Evolutionary conservation across 2,797 vertebrate genomes (phyloP).

Genomic region (Columba guinea): DNA sequence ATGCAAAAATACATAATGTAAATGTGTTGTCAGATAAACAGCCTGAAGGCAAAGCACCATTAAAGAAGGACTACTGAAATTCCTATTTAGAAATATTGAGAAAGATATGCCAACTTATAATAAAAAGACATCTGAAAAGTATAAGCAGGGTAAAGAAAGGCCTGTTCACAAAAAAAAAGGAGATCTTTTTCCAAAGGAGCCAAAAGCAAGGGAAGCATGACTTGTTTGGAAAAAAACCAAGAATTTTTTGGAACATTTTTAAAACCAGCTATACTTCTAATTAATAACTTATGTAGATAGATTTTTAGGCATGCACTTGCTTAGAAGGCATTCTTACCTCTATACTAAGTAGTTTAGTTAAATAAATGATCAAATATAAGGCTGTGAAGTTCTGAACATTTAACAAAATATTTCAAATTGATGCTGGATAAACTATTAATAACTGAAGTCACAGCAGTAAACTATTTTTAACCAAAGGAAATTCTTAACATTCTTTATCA

Average conservation of each 20-base stretch:
- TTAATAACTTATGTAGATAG: background rate
- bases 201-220: background rate
- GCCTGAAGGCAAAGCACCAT: background rate
- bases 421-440: background rate
- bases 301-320: background rate
- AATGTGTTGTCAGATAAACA: background rate
- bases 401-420: slow-evolving; percentile 2
- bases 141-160: background rate
- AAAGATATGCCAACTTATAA: background rate
- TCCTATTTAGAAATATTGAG: background rate
- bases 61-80: background rate
- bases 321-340: slow-evolving; percentile 12
- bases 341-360: background rate
- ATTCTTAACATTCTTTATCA: background rate
- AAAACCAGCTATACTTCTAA: background rate
- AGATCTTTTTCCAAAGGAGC: background rate
- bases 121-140: background rate
- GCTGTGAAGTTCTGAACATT: background rate
- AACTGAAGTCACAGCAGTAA: background rate
- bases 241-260: background rate
- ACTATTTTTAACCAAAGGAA: slow-evolving; percentile 21
- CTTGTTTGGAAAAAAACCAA: background rate
- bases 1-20: background rate
- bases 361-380: slow-evolving; percentile 27
- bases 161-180: background rate